Base-by-base conservation (phyloP, 1,140 invertebrate genomes). In the Doryteuthis pealeii region DNA sequence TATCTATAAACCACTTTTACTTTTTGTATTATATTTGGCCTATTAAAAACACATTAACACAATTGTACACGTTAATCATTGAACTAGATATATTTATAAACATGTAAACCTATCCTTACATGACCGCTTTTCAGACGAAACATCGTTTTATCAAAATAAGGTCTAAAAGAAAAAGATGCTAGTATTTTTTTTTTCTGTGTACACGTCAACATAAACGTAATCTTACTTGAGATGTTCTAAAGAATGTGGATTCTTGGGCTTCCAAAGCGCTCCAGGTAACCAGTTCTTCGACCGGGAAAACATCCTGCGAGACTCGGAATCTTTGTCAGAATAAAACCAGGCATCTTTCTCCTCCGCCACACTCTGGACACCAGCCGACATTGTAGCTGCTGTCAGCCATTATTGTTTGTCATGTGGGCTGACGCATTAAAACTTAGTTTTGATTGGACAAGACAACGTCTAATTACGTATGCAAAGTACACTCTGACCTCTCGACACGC, bases 211-310 rank as follows among this genome's bases (percentile, higher is more conserved):
- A 40, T 10, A 40, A 40, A 40, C 10, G 10, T 40, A 40, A 40
- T 40, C 90, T 90, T 89, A 98, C 92, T 98, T 98, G 6, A 99
- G 90, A 88, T 98, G 94, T 82, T 99, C 96, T 78, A 98, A 89
- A 0, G 97, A 98, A 91, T 98, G 95, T 71, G 93, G 95, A 90
- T 98, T 98, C 89, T 97, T 97, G 2, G 95, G 96, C 80, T 95
- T 94, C 86, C 94, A 95, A 88, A 95, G 90, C 73, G 93, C 92
- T 75, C 93, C 93, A 65, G 84, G 83, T 71, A 88, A 75, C 87
- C 87, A 89, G 30, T 81, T 81, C 80, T 86, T 88, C 92, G 81
- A 78, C 80, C 80, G 80, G 18, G 79, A 76, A 73, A 85, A 84
- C 84, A 85, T 85, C 54, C 54, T 62, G 54, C 6, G 18, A 6